A percentile compares a stretch with the other conserved stretches of the same genome.
Evolutionary conservation across 2,888 invertebrate species (phyloP).

Genomic region (Stramonita haemastoma): DNA sequence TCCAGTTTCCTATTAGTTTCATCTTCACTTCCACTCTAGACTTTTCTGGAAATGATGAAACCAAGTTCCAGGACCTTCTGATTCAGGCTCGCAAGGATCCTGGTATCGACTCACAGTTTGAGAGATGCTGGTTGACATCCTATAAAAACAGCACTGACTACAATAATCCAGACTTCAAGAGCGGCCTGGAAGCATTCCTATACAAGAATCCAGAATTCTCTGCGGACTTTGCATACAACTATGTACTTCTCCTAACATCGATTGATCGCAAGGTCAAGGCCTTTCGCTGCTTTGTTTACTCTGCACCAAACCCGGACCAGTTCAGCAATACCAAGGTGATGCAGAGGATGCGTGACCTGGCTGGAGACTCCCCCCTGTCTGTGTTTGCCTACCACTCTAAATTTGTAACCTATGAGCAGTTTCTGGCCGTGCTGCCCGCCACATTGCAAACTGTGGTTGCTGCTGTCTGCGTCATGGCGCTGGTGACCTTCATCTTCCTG

Average conservation of each 20-base stretch:
- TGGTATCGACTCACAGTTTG: conserved; percentile 32
- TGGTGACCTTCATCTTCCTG: conserved; percentile 68
- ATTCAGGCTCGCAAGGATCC: conserved; percentile 23
- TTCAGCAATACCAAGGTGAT: conserved; percentile 62
- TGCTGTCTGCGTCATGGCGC: conserved; percentile 63
- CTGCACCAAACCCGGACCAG: conserved; percentile 90
- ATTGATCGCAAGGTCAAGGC: conserved; percentile 86
- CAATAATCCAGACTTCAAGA: conserved; percentile 36
- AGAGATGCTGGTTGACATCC: conserved; percentile 49
- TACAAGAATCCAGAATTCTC: conserved; percentile 37
- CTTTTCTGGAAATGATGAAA: conserved; percentile 41
- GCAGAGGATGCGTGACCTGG: conserved; percentile 61
- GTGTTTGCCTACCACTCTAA: conserved; percentile 59
- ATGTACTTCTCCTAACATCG: conserved; percentile 66
- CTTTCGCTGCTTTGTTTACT: conserved; percentile 78
- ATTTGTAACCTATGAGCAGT: conserved; percentile 71
- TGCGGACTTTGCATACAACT: conserved; percentile 52
- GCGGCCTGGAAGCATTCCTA: conserved; percentile 42
- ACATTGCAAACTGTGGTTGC: conserved; percentile 67
- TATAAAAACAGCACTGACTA: conserved; percentile 39
- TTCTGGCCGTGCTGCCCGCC: conserved; percentile 64
- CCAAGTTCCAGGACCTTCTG: conserved; percentile 12
- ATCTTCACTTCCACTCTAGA: conserved; percentile 47
- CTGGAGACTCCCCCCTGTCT: conserved; percentile 54
- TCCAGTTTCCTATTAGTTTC: conserved; percentile 53